Conservation (phyloP, 1,140 invertebrate genomes). For the Pseudomyrmex sp. region DNA sequence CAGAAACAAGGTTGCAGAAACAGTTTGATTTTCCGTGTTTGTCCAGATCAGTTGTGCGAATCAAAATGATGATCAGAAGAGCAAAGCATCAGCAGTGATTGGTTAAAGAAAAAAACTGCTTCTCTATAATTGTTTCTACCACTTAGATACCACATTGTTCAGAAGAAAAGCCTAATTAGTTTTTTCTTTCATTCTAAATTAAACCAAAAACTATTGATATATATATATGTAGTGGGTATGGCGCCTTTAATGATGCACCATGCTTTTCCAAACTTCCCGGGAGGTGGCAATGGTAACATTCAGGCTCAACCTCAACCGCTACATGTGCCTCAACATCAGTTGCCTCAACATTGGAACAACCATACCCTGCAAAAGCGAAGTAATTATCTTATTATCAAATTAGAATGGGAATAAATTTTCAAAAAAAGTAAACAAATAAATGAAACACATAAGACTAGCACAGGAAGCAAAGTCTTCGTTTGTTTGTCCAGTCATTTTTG, state of each 20-base stretch:
- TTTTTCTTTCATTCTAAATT: slow-evolving; percentile 79
- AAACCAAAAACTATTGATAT: slow-evolving; percentile 78
- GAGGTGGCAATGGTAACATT: slow-evolving; percentile 86
- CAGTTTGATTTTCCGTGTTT: slow-evolving; percentile 12
- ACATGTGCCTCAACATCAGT: slow-evolving; percentile 85
- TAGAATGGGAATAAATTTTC: slow-evolving; percentile 64
- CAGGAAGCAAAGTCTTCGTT: slow-evolving; percentile 61
- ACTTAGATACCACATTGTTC: slow-evolving; percentile 73
- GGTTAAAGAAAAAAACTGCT: not conserved
- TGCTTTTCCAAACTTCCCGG: slow-evolving; percentile 88
- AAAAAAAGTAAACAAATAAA: not conserved
- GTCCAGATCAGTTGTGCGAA: no score
- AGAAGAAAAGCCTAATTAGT: slow-evolving; percentile 66
- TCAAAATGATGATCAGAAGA: no score
- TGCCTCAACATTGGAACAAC: slow-evolving; percentile 87
- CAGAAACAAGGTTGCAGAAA: slow-evolving; percentile 60
- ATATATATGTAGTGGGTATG: slow-evolving; percentile 86
- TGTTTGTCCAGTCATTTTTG: slow-evolving; percentile 69
- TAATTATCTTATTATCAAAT: slow-evolving; percentile 84
- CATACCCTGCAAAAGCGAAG: slow-evolving; percentile 85
- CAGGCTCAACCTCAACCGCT: slow-evolving; percentile 84
- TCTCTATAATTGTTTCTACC: slow-evolving; percentile 70
- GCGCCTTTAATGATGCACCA: slow-evolving; percentile 87
- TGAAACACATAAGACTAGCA: slow-evolving; percentile 32
- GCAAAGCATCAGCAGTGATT: no score